Evolutionary conservation across 2,797 vertebrate species (phyloP).

Genomic region (Glyptemys insculpta): DNA sequence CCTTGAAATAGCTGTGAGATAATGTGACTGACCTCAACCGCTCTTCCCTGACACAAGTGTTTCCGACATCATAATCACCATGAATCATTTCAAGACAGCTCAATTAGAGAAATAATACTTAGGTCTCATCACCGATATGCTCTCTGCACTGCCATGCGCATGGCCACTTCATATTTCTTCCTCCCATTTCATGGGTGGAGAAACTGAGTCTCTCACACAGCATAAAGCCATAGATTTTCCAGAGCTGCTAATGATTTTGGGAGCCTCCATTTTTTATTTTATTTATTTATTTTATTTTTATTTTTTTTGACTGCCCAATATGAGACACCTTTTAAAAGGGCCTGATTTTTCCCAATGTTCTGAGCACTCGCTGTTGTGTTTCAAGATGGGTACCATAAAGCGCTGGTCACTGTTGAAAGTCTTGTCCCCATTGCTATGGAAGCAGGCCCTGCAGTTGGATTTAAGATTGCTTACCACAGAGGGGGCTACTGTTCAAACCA

Average conservation of each 20-base stretch:
- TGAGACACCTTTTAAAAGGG: neutral
- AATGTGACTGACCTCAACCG: neutral
- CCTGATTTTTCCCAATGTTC: neutral
- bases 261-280: no score
- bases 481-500: neutral
- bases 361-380: neutral
- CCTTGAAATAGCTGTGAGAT: neutral
- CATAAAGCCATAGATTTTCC: neutral
- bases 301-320: neutral
- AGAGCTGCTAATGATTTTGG: neutral
- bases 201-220: neutral
- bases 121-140: neutral
- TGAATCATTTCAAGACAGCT: neutral
- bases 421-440: neutral
- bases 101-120: neutral
- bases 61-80: neutral
- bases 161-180: neutral
- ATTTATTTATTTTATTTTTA: no score
- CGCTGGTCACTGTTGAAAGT: neutral
- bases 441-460: neutral
- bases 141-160: neutral
- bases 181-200: neutral
- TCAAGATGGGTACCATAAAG: neutral
- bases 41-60: neutral
- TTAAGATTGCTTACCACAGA: neutral